Conservation (phyloP, 1,140 invertebrate genomes). For the Chrysomallon squamiferum region DNA sequence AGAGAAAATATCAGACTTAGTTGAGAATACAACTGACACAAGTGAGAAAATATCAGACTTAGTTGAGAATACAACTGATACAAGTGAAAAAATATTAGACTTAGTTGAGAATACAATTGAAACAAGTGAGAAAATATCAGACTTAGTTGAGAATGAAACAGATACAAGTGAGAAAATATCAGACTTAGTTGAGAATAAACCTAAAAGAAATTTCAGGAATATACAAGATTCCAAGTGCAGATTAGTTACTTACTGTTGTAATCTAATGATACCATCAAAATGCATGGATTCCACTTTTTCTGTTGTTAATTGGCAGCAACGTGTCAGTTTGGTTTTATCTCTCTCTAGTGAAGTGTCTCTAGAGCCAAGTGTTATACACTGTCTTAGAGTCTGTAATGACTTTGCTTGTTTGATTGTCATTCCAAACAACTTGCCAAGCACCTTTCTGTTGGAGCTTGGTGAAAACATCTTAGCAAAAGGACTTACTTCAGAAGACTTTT, state of each 20-base stretch:
- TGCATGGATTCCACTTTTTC: neutral
- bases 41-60: too few species aligned
- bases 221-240: too few species aligned
- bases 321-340: slow-evolving; percentile 1
- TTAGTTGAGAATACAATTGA: too few species aligned
- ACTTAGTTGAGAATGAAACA: too few species aligned
- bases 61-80: too few species aligned
- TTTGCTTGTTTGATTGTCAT: neutral
- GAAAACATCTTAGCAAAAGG: neutral
- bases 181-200: too few species aligned
- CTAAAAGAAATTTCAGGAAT: too few species aligned
- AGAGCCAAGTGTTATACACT: neutral
- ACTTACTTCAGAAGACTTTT: neutral
- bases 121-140: too few species aligned
- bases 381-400: neutral
- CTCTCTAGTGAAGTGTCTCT: neutral
- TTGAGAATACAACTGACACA: too few species aligned
- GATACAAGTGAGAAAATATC: too few species aligned
- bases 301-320: neutral
- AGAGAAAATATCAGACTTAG: too few species aligned
- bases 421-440: neutral
- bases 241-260: neutral
- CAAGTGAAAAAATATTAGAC: too few species aligned
- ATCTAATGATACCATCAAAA: neutral
- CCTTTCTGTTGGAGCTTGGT: neutral